Evolutionary conservation across 1,140 invertebrate genomes (phyloP), one percentile per base, ranked within the genome.

Genomic region (Meteorus sp.): DNA sequence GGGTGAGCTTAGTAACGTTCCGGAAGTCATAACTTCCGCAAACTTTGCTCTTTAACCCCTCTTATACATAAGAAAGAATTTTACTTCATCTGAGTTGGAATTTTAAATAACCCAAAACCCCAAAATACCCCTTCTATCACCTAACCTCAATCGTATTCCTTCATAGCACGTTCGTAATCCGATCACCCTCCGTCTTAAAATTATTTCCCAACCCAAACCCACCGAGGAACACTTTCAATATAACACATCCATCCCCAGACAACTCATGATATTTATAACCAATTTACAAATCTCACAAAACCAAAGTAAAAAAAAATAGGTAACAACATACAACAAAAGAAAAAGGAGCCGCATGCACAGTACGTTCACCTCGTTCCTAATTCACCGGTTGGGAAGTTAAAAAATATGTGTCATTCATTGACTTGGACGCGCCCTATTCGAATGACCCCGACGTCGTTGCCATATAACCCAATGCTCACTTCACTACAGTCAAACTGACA

Each of bases 1-100:
- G 55, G 60, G 50, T 43, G 37, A 47, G 22, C 31, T 33, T 35
- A 27, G 23, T 17, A 25, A 35, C 51, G 47, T 62, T 62, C 60
- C 50, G 60, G 60, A 62, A 62, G 50, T 62, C 60, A 51, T 62
- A 58, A 62, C 56, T 62, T 62, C 60, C 60, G 60, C 51, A 22
- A 62, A 53, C 45, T 56, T 52, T 20, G 51, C 31, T 51, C 41
- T 52, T 11, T 11, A 56, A 13, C 33, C 33, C 33, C 9, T n/a
- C n/a, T n/a, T n/a, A n/a, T n/a, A n/a, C n/a, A n/a, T n/a, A n/a
- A n/a, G n/a, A n/a, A n/a, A n/a, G n/a, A n/a, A n/a, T n/a, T n/a
- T n/a, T n/a, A n/a, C n/a, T n/a, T 35, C 33, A 11, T 13, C 33
- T 29, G 6, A 39, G 13, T 39, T 39, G 17, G 17, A 4, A 11